Percentiles rank a stretch among this genome's conserved stretches.
Conservation (phyloP, 2,113 vertebrate species). For the Colius striatus region DNA sequence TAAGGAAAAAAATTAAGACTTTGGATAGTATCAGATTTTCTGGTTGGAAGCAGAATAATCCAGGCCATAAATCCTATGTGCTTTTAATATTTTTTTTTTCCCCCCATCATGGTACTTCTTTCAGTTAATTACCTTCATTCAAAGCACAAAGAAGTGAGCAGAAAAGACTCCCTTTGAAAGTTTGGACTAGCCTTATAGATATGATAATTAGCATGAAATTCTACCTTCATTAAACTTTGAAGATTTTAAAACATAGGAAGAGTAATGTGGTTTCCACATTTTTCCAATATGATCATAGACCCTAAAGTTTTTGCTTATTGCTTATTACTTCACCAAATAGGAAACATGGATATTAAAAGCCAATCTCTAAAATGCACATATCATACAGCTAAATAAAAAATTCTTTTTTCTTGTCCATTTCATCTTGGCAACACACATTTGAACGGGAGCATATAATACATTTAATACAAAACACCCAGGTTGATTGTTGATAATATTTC, state of each 20-base stretch:
- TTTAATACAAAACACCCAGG: conserved; percentile 35
- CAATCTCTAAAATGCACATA: conserved; percentile 45
- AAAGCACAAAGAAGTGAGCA: conserved; percentile 22
- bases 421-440: conserved; percentile 66
- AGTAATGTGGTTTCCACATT: not conserved
- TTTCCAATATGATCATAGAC: conserved; percentile 20
- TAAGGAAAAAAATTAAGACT: conserved; percentile 42
- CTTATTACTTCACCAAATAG: conserved; percentile 34
- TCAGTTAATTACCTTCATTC: conserved; percentile 41
- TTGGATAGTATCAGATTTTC: conserved; percentile 55
- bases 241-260: not conserved
- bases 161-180: not conserved
- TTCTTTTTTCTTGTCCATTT: conserved; percentile 71
- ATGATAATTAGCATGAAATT: conserved; percentile 40
- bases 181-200: conserved; percentile 6
- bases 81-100: conserved; percentile 15
- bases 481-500: conserved; percentile 11
- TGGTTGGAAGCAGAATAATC: conserved; percentile 60
- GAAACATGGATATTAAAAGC: conserved; percentile 55
- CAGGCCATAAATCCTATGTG: conserved; percentile 28
- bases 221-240: conserved; percentile 39
- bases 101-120: not conserved
- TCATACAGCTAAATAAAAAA: conserved; percentile 67
- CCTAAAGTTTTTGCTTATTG: conserved; percentile 25
- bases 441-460: conserved; percentile 37